These are phyloP conservation scores for Platygyra sinensis DNA, from an alignment of 64 coral and sea anemone species.

Conservation along the genomic window DNA sequence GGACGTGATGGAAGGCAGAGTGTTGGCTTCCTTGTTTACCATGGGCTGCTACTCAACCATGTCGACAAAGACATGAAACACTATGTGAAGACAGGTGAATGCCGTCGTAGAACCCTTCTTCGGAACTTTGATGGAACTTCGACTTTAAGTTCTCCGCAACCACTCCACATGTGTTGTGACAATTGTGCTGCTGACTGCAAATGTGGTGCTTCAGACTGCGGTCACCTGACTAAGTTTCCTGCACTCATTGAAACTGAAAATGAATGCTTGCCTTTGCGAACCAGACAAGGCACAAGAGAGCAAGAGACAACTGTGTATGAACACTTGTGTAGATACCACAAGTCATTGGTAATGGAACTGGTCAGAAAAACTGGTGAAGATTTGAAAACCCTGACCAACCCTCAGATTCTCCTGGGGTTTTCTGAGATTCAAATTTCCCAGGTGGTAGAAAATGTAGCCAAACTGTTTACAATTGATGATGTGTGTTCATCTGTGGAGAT, in stretches of 20 bases:
- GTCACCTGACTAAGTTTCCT: background rate
- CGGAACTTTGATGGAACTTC: background rate
- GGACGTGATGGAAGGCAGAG: constrained; percentile 50
- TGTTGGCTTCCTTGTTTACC: constrained; percentile 6
- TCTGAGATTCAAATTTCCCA: constrained; percentile 65
- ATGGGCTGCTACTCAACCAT: constrained; percentile 46
- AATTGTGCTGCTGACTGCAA: constrained; percentile 36
- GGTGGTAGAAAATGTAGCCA: constrained; percentile 17
- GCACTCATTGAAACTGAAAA: background rate
- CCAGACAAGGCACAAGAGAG: background rate
- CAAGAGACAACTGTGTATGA: constrained; percentile 10
- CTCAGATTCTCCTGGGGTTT: constrained; percentile 57
- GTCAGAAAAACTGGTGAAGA: constrained; percentile 6
- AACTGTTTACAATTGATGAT: constrained; percentile 55
- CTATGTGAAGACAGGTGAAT: background rate
- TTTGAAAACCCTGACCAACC: constrained; percentile 11
- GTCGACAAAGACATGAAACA: constrained; percentile 44
- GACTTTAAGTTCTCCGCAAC: background rate
- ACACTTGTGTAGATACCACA: constrained; percentile 50
- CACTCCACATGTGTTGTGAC: constrained; percentile 56
- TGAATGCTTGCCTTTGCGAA: background rate
- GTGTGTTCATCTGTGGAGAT: constrained; percentile 56
- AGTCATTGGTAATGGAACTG: constrained; percentile 37
- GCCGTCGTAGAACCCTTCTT: background rate
- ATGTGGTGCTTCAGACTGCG: background rate